These are phyloP conservation scores for Pelusios castaneus DNA, from an alignment of 2,113 vertebrate species.

Conservation along the genomic window DNA sequence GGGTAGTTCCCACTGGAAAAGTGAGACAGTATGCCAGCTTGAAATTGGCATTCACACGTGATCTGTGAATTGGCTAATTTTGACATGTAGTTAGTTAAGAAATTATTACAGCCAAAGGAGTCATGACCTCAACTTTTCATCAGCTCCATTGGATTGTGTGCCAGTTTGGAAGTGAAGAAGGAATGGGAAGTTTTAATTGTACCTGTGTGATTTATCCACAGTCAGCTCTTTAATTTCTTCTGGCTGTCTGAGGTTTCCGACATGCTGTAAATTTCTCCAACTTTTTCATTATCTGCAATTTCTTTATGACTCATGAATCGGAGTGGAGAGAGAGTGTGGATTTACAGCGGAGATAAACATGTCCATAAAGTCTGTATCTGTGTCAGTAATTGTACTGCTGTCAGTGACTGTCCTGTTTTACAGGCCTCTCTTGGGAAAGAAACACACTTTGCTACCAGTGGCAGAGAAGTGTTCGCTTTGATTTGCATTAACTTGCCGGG, in stretches of 20 bases:
- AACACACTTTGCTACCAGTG: constrained; percentile 71
- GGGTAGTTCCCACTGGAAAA: constrained; percentile 47
- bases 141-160: constrained; percentile 78
- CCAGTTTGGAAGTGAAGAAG: constrained; percentile 82
- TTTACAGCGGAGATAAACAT: constrained; percentile 95
- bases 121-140: constrained; percentile 83
- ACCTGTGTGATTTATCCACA: constrained; percentile 85
- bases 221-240: constrained; percentile 89
- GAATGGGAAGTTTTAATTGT: constrained; percentile 85
- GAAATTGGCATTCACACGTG: constrained; percentile 62
- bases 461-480: constrained; percentile 72
- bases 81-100: constrained; percentile 78
- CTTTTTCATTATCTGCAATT: constrained; percentile 99
- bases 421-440: constrained; percentile 83
- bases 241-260: constrained; percentile 89
- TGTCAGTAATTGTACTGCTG: constrained; percentile 88
- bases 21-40: neutral
- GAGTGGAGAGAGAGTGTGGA: constrained; percentile 89
- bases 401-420: constrained; percentile 86
- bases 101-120: constrained; percentile 75
- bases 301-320: constrained; percentile 92
- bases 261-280: constrained; percentile 98
- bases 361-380: constrained; percentile 90
- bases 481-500: constrained; percentile 79
- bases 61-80: constrained; percentile 81